Percentiles rank a stretch among this genome's conserved stretches.
Evolutionary conservation across 2,888 invertebrate species (phyloP).

Genomic region (Ceramica pisi): DNA sequence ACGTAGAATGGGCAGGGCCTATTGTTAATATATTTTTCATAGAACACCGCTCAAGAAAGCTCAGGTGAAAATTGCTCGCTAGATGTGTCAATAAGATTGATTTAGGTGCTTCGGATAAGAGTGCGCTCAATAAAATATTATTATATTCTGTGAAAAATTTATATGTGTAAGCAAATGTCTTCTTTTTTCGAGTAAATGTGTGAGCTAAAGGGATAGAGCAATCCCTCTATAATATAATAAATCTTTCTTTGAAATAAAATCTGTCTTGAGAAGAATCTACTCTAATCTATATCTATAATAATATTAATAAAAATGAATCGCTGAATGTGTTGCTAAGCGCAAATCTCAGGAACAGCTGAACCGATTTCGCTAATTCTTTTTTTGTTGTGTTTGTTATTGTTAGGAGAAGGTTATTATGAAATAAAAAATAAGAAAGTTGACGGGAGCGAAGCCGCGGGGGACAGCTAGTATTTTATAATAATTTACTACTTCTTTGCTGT

Average conservation of each 20-base stretch:
- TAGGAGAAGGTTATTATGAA: no score
- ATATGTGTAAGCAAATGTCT: conserved; percentile 4
- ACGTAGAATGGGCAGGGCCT: conserved; percentile 48
- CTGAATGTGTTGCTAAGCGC: no score
- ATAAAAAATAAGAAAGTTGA: no score
- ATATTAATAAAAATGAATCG: no score
- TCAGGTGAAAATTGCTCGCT: conserved; percentile 50
- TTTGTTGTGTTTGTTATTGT: no score
- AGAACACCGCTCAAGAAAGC: conserved; percentile 46
- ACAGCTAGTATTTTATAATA: no score
- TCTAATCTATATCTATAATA: no score
- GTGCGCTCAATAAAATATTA: conserved; percentile 44
- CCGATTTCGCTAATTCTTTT: no score
- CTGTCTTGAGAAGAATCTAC: neutral
- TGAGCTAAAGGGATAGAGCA: neutral
- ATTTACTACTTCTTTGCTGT: no score
- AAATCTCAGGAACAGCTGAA: no score
- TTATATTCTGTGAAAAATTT: conserved; percentile 16
- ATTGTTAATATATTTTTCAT: conserved; percentile 72
- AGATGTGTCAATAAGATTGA: conserved; percentile 55
- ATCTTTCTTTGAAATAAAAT: no score
- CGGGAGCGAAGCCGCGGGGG: no score
- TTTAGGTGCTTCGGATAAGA: conserved; percentile 38
- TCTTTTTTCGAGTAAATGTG: neutral
- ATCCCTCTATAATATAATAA: neutral